Base-by-base conservation (phyloP, 2,797 vertebrate species). In the Pelochelys cantorii region DNA sequence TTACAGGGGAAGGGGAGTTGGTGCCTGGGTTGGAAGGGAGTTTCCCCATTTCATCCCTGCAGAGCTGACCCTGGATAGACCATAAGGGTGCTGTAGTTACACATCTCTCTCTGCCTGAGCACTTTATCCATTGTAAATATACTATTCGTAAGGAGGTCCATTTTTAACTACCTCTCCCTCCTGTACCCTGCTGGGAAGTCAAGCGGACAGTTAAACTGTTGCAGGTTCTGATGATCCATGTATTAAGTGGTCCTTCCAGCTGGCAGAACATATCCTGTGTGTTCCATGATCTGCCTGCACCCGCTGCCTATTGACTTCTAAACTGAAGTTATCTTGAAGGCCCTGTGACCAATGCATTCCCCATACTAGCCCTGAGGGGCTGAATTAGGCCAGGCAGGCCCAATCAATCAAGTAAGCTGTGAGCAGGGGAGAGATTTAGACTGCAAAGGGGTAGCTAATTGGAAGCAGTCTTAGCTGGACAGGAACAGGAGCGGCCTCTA, bases 141-240 rank as follows among this genome's bases (percentile, higher is more conserved):
- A 0, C 0, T 37, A 78, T 10, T 22, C 42, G 6, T 77, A n/a
- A 1, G 1, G 23, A 0, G 0, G 56, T 31, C 42, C 4, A 57
- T 27, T 75, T 62, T 89, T 65, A 65, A 68, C 14, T 74, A 60
- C 31, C 75, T 86, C n/a, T 79, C 31, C 57, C 34, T 62, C 22
- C 31, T 29, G 12, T 29, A 5, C 84, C 0, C 0, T 27, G 65
- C 42, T 54, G 74, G 80, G 0, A 1, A 57, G 62, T 5, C n/a
- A 5, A 13, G 86, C 60, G 0, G 83, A 84, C 93, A 93, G 88
- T 18, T 0, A 0, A 74, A 57, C 5, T 78, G 22, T 5, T 83
- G 85, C 59, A 89, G 83, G 82, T 81, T 52, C 27, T 59, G 57
- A 59, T 27, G 57, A 59, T 59, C 57, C 57, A 25, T 25, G 25